Percentiles rank a stretch among this genome's conserved stretches.
phyloP scores from a whole-genome alignment of 2,113 vertebrate genomes.

The Scytalopus superciliaris region DNA sequence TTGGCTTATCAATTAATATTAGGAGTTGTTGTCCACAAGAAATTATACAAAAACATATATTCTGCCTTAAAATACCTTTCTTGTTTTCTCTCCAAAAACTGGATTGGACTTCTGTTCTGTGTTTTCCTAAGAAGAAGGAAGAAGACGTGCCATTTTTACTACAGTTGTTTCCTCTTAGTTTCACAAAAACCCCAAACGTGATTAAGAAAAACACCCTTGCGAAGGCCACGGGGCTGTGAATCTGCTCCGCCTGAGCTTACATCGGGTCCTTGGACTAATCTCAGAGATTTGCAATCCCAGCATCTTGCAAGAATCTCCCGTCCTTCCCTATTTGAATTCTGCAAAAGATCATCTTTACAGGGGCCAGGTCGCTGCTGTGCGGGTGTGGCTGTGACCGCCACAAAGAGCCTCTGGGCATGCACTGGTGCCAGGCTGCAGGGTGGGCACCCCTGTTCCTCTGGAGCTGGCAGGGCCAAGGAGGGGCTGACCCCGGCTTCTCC shows the following conservation, averaged over 20 bases:
- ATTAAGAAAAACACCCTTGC: not conserved
- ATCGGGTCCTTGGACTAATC: not conserved
- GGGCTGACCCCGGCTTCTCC: not conserved
- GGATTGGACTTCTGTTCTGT: not conserved
- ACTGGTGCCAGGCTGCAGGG: fast-evolving
- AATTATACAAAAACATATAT: not conserved
- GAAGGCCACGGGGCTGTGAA: not conserved
- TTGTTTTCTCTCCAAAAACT: not conserved
- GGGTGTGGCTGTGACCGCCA: fast-evolving
- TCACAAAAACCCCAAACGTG: not conserved
- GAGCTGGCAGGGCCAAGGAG: not conserved
- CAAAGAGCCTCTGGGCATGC: fast-evolving
- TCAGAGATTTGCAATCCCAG: not conserved
- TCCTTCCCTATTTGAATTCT: not conserved
- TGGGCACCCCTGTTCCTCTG: not conserved
- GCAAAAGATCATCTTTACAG: not conserved
- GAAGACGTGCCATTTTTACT: not conserved
- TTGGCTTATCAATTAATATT: not conserved
- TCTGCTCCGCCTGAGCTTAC: not conserved
- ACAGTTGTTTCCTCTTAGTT: not conserved
- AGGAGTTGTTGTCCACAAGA: not conserved
- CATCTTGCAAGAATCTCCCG: not conserved
- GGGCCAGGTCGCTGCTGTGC: not conserved
- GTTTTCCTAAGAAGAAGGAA: not conserved
- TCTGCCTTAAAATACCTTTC: not conserved